Percentiles rank a stretch among this genome's conserved stretches.
These are phyloP conservation scores for Haliclona indistincta DNA, from an alignment of 37 sponge, comb jelly and placozoan genomes.

Conservation along the genomic window DNA sequence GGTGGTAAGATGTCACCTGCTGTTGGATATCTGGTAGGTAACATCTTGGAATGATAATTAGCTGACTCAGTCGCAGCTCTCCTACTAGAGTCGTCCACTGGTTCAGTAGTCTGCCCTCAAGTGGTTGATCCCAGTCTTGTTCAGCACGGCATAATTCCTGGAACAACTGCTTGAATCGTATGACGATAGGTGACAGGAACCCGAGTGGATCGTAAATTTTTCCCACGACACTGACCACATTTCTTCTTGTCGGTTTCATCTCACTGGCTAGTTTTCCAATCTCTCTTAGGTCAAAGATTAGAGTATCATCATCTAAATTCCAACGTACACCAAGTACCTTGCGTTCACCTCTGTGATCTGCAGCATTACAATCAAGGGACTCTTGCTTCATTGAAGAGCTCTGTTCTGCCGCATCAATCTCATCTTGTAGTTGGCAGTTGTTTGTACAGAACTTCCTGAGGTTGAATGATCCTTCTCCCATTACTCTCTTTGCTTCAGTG, in stretches of 20 bases:
- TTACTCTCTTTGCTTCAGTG: conserved; percentile 13
- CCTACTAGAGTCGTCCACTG: conserved; percentile 14
- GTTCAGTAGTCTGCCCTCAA: conserved; percentile 7
- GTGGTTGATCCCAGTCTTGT: conserved; percentile 19
- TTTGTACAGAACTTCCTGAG: conserved; percentile 45
- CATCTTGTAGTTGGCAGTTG: neutral
- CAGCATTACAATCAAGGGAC: conserved; percentile 1
- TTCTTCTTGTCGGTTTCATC: conserved; percentile 15
- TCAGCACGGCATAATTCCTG: neutral
- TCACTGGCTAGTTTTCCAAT: conserved; percentile 4
- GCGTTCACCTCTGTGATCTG: neutral
- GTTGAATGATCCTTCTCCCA: conserved; percentile 39
- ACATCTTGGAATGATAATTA: conserved; percentile 17
- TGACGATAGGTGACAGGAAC: conserved; percentile 14
- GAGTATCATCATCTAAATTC: conserved; percentile 10
- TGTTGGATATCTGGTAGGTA: conserved; percentile 1
- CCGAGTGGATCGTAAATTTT: conserved; percentile 35
- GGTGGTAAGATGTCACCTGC: neutral
- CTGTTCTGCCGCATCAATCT: conserved; percentile 1
- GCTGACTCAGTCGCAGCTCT: neutral
- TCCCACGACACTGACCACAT: too few relatives aligned
- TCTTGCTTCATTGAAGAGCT: conserved; percentile 1
- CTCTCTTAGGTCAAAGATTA: conserved; percentile 23
- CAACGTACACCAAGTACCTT: conserved; percentile 46
- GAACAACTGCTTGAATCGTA: conserved; percentile 17